Evolutionary conservation across 2,797 vertebrate genomes (phyloP).

Genomic region (Leptoclinus maculatus): DNA sequence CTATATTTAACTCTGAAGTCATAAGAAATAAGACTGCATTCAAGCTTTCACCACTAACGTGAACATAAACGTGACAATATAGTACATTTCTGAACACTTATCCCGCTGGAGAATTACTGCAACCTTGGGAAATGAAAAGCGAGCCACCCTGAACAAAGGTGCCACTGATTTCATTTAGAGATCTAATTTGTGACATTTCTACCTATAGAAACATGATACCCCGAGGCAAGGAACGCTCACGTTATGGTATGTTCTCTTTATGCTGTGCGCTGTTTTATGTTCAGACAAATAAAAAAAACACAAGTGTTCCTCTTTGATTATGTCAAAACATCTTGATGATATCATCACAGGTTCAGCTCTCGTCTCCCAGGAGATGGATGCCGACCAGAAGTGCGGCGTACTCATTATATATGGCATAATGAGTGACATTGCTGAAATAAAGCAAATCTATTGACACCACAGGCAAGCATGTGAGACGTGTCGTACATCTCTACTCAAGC

Average conservation of each 20-base stretch:
- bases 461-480: background rate
- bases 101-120: constrained; percentile 2
- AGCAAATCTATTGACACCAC: constrained; percentile 14
- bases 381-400: constrained; percentile 19
- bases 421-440: constrained; percentile 1
- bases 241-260: constrained; percentile 25
- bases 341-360: constrained; percentile 54
- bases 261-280: constrained; percentile 39
- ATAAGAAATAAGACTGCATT: constrained; percentile 8
- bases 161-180: constrained; percentile 36
- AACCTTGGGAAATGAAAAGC: constrained; percentile 12
- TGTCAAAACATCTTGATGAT: constrained; percentile 49
- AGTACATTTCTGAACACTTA: constrained; percentile 13
- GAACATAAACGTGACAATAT: background rate
- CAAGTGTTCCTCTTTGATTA: constrained; percentile 54
- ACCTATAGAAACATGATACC: constrained; percentile 28
- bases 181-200: constrained; percentile 27
- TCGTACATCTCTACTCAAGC: background rate
- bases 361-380: constrained; percentile 46
- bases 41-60: constrained; percentile 8
- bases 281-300: constrained; percentile 53
- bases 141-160: constrained; percentile 29
- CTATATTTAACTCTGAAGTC: constrained; percentile 22
- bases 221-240: constrained; percentile 25
- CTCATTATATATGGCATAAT: constrained; percentile 14